Evolutionary conservation across 2,888 invertebrate species (phyloP).

Genomic region (Penaeus monodon): DNA sequence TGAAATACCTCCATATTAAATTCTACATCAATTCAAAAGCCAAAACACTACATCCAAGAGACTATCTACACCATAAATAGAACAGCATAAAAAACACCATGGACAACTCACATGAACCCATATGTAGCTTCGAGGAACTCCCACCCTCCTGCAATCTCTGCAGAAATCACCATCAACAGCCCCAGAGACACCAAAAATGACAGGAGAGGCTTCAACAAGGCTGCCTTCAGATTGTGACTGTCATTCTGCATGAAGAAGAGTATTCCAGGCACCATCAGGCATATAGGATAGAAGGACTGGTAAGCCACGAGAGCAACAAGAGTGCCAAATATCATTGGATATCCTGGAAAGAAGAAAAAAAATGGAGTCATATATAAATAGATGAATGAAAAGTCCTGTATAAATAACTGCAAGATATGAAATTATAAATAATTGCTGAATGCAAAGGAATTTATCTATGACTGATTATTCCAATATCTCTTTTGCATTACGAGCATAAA

Average conservation of each 20-base stretch:
- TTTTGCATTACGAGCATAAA: too few species aligned
- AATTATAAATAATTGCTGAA: not conserved
- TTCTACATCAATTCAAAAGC: too few species aligned
- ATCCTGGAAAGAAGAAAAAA: slow-evolving; percentile 69
- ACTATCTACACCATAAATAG: too few species aligned
- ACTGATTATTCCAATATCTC: too few species aligned
- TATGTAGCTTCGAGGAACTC: slow-evolving; percentile 77
- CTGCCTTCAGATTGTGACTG: slow-evolving; percentile 18
- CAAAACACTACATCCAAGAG: too few species aligned
- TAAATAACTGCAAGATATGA: not conserved
- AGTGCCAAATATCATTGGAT: slow-evolving; percentile 74
- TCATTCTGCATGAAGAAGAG: slow-evolving; percentile 75
- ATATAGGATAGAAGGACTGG: slow-evolving; percentile 81
- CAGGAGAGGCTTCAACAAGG: slow-evolving; percentile 32
- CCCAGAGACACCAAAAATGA: slow-evolving; percentile 74
- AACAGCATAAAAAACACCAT: not conserved
- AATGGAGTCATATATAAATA: not conserved
- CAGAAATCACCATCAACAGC: slow-evolving; percentile 77
- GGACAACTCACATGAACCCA: slow-evolving; percentile 82
- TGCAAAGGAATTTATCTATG: too few species aligned
- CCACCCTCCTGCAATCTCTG: slow-evolving; percentile 74
- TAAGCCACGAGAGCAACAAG: slow-evolving; percentile 82
- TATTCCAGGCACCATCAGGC: slow-evolving; percentile 85
- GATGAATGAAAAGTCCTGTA: not conserved
- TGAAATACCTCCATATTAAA: not conserved